Evolutionary conservation across 2,888 invertebrate species (phyloP).

Genomic region (Thyatira batis): DNA sequence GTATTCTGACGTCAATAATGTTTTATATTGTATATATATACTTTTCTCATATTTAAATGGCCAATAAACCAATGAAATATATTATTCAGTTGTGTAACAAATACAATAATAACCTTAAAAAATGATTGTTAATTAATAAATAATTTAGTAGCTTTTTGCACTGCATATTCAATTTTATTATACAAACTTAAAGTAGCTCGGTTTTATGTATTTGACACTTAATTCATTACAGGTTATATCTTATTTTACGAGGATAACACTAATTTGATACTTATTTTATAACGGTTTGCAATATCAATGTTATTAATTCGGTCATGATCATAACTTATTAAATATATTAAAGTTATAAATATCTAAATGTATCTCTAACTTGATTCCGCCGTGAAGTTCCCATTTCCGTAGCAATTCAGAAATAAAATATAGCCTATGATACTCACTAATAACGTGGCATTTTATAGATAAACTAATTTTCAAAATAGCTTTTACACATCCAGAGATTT

Average conservation of each 20-base stretch:
- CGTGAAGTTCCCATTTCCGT: too few species aligned
- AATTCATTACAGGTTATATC: not conserved
- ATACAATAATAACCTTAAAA: constrained; percentile 22
- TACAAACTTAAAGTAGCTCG: not conserved
- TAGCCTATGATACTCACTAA: too few species aligned
- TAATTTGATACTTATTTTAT: constrained; percentile 1
- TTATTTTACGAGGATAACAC: not conserved
- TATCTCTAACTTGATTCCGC: too few species aligned
- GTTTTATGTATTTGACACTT: not conserved
- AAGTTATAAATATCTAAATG: too few species aligned
- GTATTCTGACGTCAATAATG: too few species aligned
- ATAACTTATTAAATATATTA: too few species aligned
- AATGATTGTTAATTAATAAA: not conserved
- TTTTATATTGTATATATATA: constrained; percentile 16
- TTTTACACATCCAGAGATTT: too few species aligned
- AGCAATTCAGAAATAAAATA: too few species aligned
- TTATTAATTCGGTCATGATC: not conserved
- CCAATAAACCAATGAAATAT: constrained; percentile 51
- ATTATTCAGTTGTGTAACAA: constrained; percentile 43
- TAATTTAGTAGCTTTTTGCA: not conserved
- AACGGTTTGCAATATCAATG: not conserved
- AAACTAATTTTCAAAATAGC: too few species aligned
- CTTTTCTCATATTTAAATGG: constrained; percentile 42
- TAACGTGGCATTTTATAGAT: too few species aligned
- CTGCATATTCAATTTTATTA: not conserved